phyloP scores from a whole-genome alignment of 2,797 vertebrate genomes.

The Falco concolor region DNA sequence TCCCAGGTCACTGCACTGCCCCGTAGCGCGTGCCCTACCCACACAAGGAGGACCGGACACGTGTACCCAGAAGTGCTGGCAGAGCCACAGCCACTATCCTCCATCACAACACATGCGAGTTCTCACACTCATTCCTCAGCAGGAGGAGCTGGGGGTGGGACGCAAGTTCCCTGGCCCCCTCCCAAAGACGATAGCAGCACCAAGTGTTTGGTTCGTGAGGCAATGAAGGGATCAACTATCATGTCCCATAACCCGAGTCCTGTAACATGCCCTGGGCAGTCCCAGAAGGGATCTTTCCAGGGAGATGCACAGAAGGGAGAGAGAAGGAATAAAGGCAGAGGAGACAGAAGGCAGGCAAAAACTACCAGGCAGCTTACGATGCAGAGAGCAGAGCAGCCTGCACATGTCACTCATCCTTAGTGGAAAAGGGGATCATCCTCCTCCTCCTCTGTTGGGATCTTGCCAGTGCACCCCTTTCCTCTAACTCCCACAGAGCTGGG shows the following conservation, averaged over 20 bases:
- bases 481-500: not conserved
- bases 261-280: not conserved
- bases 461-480: not conserved
- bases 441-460: not conserved
- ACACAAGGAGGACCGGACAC: not conserved
- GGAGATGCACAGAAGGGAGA: not conserved
- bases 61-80: not conserved
- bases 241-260: not conserved
- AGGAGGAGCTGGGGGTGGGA: not conserved
- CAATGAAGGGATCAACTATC: not conserved
- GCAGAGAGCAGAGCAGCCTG: not conserved
- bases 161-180: not conserved
- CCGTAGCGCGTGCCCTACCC: not conserved
- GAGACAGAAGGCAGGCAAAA: not conserved
- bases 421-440: not conserved
- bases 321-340: not conserved
- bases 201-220: not conserved
- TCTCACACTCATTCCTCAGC: not conserved
- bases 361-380: not conserved
- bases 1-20: not conserved
- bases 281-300: not conserved
- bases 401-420: not conserved
- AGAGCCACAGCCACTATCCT: not conserved
- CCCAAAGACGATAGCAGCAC: not conserved
- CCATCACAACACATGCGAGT: fast-evolving